These are phyloP conservation scores for Platysteira castanea DNA, from an alignment of 2,113 vertebrate genomes.

Conservation along the genomic window DNA sequence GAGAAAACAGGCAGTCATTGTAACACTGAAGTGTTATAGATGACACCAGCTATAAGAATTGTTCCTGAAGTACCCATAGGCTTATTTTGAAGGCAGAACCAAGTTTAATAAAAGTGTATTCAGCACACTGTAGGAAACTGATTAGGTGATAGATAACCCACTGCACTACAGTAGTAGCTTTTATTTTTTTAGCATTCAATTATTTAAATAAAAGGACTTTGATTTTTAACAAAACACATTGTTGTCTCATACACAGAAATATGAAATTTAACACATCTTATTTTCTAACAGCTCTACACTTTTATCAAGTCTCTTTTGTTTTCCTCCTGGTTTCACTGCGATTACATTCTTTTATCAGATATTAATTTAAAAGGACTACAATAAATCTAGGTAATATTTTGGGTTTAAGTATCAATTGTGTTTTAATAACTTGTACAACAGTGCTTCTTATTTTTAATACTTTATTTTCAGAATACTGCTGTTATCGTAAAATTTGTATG, in stretches of 20 bases:
- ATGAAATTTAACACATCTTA: not conserved
- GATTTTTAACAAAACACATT: not conserved
- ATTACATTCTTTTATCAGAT: conserved; percentile 21
- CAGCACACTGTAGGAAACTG: not conserved
- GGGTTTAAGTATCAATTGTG: not conserved
- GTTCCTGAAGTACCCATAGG: not conserved
- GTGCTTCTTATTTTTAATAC: not conserved
- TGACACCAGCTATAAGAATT: not conserved
- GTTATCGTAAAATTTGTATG: not conserved
- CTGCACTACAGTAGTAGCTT: not conserved
- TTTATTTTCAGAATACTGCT: not conserved
- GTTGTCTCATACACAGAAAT: not conserved
- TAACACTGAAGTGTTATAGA: not conserved
- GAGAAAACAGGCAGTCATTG: not conserved
- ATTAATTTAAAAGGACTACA: not conserved
- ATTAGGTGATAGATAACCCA: conserved; percentile 14
- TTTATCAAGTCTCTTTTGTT: conserved; percentile 8
- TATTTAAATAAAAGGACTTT: not conserved
- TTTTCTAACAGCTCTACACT: not conserved
- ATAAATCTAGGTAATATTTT: not conserved
- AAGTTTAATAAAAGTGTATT: not conserved
- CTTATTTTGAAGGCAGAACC: not conserved
- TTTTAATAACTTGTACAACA: not conserved
- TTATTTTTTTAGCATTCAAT: not conserved
- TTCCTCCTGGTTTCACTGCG: not conserved